phyloP scores from a whole-genome alignment of 2,888 invertebrate genomes.

The Colletes collaris region DNA sequence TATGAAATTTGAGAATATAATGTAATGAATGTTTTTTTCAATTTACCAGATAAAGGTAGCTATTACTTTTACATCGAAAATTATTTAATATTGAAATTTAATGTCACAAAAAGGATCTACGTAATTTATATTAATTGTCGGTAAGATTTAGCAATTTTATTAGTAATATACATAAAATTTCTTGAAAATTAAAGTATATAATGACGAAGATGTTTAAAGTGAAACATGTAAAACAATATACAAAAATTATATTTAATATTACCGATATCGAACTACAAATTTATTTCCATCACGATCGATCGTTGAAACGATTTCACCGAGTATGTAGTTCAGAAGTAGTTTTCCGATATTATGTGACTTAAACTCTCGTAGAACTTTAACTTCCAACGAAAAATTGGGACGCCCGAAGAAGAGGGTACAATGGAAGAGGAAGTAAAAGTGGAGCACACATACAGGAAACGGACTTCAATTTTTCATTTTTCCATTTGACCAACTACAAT shows the following conservation, averaged over 20 bases:
- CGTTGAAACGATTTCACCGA: not conserved
- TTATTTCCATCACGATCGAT: not conserved
- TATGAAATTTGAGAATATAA: too few species aligned
- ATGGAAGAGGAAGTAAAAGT: conserved; percentile 31
- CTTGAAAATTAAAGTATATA: too few species aligned
- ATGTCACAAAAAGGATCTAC: too few species aligned
- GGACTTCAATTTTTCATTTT: conserved; percentile 6
- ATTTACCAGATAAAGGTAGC: too few species aligned
- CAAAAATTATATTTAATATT: not conserved
- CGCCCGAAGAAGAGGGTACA: conserved; percentile 4
- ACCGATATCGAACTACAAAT: not conserved
- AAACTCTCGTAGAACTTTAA: conserved; percentile 15
- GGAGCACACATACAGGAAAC: conserved; percentile 4
- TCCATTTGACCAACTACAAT: not conserved
- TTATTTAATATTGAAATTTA: too few species aligned
- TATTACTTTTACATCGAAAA: too few species aligned
- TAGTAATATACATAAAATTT: too few species aligned
- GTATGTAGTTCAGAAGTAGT: not conserved
- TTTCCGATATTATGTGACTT: conserved; percentile 17
- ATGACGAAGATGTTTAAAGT: too few species aligned
- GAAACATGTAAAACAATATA: too few species aligned
- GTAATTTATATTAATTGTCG: too few species aligned
- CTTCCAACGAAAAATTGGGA: conserved; percentile 16
- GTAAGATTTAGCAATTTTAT: too few species aligned
- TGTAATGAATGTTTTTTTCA: too few species aligned